Percentiles rank a stretch among this genome's conserved stretches.
Evolutionary conservation across 1,140 invertebrate species (phyloP).

Genomic region (Lepidotrigona ventralis): DNA sequence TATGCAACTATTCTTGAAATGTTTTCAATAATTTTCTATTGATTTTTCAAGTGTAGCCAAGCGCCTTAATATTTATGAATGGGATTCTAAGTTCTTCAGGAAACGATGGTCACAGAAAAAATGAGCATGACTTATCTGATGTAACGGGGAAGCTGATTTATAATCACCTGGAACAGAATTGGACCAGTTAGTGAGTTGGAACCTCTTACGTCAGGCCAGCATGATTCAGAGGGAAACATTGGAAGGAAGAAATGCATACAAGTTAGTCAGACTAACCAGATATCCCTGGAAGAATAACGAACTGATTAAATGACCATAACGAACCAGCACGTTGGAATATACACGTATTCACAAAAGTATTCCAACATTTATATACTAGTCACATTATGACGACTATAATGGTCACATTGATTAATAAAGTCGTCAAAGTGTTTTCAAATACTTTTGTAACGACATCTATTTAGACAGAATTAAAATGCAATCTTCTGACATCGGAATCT

Average conservation of each 20-base stretch:
- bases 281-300: neutral
- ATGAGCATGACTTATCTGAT: neutral
- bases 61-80: too few relatives aligned
- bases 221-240: constrained; percentile 21
- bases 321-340: neutral
- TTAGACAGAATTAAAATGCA: neutral
- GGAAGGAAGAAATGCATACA: neutral
- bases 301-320: neutral
- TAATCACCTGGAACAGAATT: neutral
- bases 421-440: neutral
- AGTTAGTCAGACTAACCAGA: neutral
- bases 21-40: too few relatives aligned
- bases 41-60: too few relatives aligned
- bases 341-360: neutral
- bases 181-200: neutral
- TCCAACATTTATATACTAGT: neutral
- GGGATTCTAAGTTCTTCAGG: neutral
- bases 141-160: neutral
- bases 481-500: neutral
- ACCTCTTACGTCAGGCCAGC: neutral
- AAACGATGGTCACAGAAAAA: neutral
- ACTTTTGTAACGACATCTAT: neutral
- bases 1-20: too few relatives aligned
- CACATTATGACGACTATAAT: neutral
- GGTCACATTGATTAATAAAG: neutral